A percentile compares a stretch with the other conserved stretches of the same genome.
phyloP scores from a whole-genome alignment of 2,888 invertebrate species.

The Drosophila testacea region DNA sequence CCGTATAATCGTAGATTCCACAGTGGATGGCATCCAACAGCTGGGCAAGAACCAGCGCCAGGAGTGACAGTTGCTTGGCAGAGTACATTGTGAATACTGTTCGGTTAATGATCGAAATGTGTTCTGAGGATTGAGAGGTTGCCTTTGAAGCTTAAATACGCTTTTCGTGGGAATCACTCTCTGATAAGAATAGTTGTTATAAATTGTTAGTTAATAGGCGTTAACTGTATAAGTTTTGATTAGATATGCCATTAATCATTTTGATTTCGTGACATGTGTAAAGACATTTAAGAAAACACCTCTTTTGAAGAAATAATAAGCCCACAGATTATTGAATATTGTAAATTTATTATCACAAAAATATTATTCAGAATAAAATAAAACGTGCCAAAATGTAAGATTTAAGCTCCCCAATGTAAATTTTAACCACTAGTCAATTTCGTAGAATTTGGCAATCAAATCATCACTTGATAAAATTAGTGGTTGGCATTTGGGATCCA shows the following conservation, averaged over 20 bases:
- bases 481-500: neutral
- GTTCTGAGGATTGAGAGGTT: neutral
- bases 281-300: neutral
- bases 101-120: constrained; percentile 3
- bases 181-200: constrained; percentile 16
- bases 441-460: neutral
- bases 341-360: neutral
- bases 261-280: neutral
- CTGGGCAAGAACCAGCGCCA: constrained; percentile 41
- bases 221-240: constrained; percentile 11
- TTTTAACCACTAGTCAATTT: constrained; percentile 2
- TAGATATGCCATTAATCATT: constrained; percentile 19
- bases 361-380: neutral
- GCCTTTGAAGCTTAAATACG: constrained; percentile 16
- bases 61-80: constrained; percentile 18
- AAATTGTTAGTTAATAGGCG: neutral
- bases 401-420: neutral
- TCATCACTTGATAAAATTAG: neutral
- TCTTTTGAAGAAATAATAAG: neutral
- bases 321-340: neutral
- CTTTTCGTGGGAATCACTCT: constrained; percentile 7
- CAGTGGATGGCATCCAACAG: constrained; percentile 42
- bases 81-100: constrained; percentile 39
- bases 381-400: neutral
- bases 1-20: constrained; percentile 40